Evolutionary conservation across 2,797 vertebrate genomes (phyloP), one percentile per base, ranked within the genome.

Genomic region (Aratinga solstitialis): DNA sequence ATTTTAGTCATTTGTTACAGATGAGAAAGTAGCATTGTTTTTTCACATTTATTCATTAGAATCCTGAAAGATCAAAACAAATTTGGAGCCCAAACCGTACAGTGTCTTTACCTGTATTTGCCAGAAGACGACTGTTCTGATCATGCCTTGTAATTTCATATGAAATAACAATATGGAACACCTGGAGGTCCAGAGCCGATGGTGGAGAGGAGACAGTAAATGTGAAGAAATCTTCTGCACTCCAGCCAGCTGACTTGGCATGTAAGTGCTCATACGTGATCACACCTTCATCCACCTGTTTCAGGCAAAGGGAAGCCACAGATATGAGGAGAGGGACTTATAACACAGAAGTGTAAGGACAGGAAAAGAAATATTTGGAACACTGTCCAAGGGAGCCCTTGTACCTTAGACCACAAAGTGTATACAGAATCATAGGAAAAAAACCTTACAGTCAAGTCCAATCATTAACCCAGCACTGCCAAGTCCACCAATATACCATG

Each of bases 101-200:
- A 50, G 38, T 14, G 19, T 42, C 62, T 94, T 96, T 98, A 99
- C 99, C 99, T 98, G 98, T 98, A 96, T 99, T 99, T 97, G 98
- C 98, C 58, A 99, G 96, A 89, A 99, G 98, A 75, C 43, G 68
- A 68, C 98, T 99, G 76, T 96, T 98, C 85, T 22, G 93, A 91
- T 98, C 97, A 62, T 98, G 98, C 62, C 98, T 97, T 26, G 85
- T 94, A 83, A 98, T 98, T 94, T 99, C 99, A 91, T 99, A 99
- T 2, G 99, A 99, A 98, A 99, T 98, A 65, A 98, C 97, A 78
- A 99, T 97, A 81, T 61, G 97, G 89, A 99, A 99, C 51, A 97
- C 97, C 86, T 98, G 98, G 15, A 97, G 95, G 62, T 98, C 98
- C 72, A 99, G 93, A 83, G 93, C 90, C 83, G 98, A 98, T 40